Evolutionary conservation across 2,113 vertebrate species (phyloP).

Genomic region (Oceanites oceanicus): DNA sequence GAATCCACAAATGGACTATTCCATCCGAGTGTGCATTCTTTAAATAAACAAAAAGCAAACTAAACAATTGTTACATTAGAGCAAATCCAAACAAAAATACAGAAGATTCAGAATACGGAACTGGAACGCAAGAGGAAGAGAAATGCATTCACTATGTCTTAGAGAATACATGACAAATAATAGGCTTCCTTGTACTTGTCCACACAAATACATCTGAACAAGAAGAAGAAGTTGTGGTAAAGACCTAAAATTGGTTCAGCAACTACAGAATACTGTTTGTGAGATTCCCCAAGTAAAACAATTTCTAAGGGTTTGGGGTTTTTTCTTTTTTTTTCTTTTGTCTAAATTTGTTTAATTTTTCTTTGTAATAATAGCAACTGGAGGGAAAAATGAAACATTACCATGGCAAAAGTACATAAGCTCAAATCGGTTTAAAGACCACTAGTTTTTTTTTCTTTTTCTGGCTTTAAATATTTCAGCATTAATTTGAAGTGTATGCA

Average conservation of each 20-base stretch:
- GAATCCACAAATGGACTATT: neutral
- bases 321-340: neutral
- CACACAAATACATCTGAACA: neutral
- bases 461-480: constrained; percentile 23
- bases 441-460: neutral
- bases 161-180: neutral
- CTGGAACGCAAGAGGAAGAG: neutral
- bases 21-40: neutral
- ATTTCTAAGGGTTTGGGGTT: neutral
- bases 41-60: neutral
- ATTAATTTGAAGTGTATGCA: constrained; percentile 21
- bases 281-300: neutral
- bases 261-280: neutral
- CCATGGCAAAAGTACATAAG: neutral
- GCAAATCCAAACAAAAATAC: neutral
- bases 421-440: neutral
- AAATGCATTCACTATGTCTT: neutral
- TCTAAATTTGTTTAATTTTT: neutral
- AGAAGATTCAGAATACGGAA: neutral
- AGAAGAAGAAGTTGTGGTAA: neutral
- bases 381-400: neutral
- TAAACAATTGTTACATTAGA: neutral
- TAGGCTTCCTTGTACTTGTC: neutral
- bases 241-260: neutral
- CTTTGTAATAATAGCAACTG: neutral